Evolutionary conservation across 2,113 vertebrate genomes (phyloP), one percentile per base, ranked within the genome.

Genomic region (Sardina pilchardus): DNA sequence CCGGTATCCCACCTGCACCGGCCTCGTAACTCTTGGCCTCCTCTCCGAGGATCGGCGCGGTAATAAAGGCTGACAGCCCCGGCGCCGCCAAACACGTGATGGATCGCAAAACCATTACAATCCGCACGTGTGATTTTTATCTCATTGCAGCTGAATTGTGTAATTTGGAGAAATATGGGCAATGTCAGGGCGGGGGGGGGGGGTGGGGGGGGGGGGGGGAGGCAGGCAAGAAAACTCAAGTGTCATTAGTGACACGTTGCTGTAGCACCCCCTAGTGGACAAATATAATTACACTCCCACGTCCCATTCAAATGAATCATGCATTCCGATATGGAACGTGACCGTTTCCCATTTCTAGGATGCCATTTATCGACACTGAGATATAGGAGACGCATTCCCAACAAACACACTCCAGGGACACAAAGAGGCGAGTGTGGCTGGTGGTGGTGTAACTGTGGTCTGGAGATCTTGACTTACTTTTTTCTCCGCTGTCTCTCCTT

Each of bases 401-500:
- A 14, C 48, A 1, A 47, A 1, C 10, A 47, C 45, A 50, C 12
- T 16, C 1, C 48, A 50, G 16, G 48, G 48, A 17, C 0, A 17
- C 17, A 16, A 53, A 16, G 48, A 19, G 48, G 14, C 17, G 14
- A 16, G 16, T 53, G 19, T 19, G 48, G 48, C 14, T 67, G 10
- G 26, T 30, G n/a, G n/a, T 67, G 26, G 50, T 8, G 5, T 8
- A 26, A 0, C 2, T 30, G 63, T 71, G 7, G 26, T 71, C 26
- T 1, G 84, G 56, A 81, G 45, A 81, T 85, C 86, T 86, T 53
- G 88, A 97, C 98, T 94, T 94, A 99, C 98, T 97, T 99, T 95
- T 99, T 99, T 88, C 98, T 96, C 83, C 98, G 94, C 86, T 99
- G 98, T 88, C 98, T 95, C 86, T 99, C 98, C 90, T 98, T 99